Percentiles rank a stretch among this genome's conserved stretches.
Evolutionary conservation across 2,797 vertebrate genomes (phyloP).

Genomic region (Erithacus rubecula): DNA sequence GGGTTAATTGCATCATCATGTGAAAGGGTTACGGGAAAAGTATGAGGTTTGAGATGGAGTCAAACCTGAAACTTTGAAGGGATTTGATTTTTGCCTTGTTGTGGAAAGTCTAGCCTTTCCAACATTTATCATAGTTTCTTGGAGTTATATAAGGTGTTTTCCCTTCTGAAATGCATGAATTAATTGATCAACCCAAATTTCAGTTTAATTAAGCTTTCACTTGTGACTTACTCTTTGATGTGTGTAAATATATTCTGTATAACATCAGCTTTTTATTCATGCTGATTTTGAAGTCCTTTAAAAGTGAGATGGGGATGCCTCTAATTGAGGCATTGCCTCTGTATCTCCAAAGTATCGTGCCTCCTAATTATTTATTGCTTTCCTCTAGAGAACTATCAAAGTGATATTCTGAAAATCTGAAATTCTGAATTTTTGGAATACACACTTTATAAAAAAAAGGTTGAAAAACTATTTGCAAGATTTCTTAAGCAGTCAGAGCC

Average conservation of each 20-base stretch:
- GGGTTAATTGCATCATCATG: neutral
- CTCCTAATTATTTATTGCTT: conserved; percentile 58
- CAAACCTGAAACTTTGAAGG: neutral
- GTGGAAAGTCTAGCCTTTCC: neutral
- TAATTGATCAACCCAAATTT: conserved; percentile 47
- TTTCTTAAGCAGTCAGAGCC: conserved; percentile 54
- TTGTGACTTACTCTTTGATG: conserved; percentile 49
- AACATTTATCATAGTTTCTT: conserved; percentile 12
- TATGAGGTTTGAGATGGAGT: neutral
- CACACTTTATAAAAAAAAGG: conserved; percentile 1
- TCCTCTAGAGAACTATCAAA: conserved; percentile 36
- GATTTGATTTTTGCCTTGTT: neutral
- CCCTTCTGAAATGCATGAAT: conserved; percentile 22
- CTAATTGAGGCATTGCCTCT: conserved; percentile 45
- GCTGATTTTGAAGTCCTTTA: conserved; percentile 51
- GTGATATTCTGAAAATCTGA: neutral
- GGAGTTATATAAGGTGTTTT: conserved; percentile 45
- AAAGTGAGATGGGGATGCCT: conserved; percentile 33
- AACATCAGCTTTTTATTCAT: conserved; percentile 30
- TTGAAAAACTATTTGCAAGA: conserved; percentile 41
- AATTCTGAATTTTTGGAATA: conserved; percentile 28
- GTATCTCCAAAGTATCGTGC: conserved; percentile 3
- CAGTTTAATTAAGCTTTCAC: conserved; percentile 50
- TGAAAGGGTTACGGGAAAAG: neutral
- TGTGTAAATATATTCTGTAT: conserved; percentile 55